These are phyloP conservation scores for Entomobrya multifasciata DNA, from an alignment of 2,888 invertebrate genomes.

Conservation along the genomic window DNA sequence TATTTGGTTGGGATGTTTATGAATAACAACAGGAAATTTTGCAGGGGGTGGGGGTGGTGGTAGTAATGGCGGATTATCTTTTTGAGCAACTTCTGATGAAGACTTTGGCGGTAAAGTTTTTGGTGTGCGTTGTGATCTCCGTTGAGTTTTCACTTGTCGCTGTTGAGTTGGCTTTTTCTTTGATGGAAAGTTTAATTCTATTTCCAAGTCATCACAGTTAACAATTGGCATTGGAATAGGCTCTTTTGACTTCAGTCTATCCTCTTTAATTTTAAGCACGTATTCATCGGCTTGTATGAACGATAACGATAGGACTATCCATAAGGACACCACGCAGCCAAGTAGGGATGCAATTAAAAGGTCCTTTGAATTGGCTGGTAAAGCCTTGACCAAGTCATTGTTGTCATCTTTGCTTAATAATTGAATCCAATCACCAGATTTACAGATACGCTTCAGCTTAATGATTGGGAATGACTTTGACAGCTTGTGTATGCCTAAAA, in stretches of 20 bases:
- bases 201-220: conserved; percentile 17
- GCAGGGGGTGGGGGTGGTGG: too few relatives aligned
- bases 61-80: background rate
- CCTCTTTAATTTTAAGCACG: background rate
- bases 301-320: conserved; percentile 51
- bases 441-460: conserved; percentile 36
- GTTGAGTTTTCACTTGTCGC: too few relatives aligned
- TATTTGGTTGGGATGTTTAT: conserved; percentile 18
- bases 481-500: conserved; percentile 33
- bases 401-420: background rate
- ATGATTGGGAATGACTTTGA: conserved; percentile 25
- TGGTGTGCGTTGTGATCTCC: too few relatives aligned
- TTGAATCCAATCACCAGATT: conserved; percentile 36
- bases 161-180: conserved; percentile 13
- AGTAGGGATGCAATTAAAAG: conserved; percentile 30
- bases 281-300: conserved; percentile 39
- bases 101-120: background rate
- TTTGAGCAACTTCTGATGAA: conserved; percentile 1
- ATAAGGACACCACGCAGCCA: conserved; percentile 50
- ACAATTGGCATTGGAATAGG: background rate
- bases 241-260: background rate
- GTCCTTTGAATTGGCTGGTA: background rate
- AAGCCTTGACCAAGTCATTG: background rate
- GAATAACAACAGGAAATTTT: conserved; percentile 16
- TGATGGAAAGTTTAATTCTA: conserved; percentile 4